phyloP scores from a whole-genome alignment of 2,113 vertebrate species.

The Manacus vitellinus region DNA sequence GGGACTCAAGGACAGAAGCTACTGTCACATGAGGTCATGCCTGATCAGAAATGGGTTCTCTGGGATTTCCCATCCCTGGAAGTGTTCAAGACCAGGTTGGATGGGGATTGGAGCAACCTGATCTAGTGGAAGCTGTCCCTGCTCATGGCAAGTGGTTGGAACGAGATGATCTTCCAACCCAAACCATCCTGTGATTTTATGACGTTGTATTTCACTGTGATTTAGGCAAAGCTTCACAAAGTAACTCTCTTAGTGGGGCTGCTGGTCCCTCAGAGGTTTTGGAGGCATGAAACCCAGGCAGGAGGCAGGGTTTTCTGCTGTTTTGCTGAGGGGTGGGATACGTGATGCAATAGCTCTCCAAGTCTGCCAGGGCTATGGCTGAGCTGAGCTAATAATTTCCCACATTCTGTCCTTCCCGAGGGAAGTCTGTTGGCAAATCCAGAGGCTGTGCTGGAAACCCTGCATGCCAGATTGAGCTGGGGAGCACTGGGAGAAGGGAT shows the following conservation, averaged over 20 bases:
- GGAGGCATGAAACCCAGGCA: background rate
- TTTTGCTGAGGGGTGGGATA: background rate
- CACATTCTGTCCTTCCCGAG: background rate
- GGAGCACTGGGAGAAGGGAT: background rate
- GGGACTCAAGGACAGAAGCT: background rate
- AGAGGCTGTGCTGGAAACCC: background rate
- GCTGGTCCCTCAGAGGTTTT: background rate
- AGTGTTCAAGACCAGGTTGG: background rate
- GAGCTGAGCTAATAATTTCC: background rate
- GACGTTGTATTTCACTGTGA: background rate
- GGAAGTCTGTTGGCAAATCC: background rate
- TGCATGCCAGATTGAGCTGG: background rate
- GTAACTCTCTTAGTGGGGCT: background rate
- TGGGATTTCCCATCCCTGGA: background rate
- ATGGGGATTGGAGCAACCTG: background rate
- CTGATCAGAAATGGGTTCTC: background rate
- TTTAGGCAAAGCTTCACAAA: background rate
- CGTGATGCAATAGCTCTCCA: background rate
- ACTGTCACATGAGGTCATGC: background rate
- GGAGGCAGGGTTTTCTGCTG: background rate
- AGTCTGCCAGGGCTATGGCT: accelerated
- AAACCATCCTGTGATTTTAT: background rate
- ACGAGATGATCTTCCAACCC: accelerated
- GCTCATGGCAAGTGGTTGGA: background rate
- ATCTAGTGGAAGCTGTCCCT: background rate